Evolutionary conservation across 2,888 invertebrate species (phyloP), one percentile per base, ranked within the genome.

Genomic region (Thumatha senex): DNA sequence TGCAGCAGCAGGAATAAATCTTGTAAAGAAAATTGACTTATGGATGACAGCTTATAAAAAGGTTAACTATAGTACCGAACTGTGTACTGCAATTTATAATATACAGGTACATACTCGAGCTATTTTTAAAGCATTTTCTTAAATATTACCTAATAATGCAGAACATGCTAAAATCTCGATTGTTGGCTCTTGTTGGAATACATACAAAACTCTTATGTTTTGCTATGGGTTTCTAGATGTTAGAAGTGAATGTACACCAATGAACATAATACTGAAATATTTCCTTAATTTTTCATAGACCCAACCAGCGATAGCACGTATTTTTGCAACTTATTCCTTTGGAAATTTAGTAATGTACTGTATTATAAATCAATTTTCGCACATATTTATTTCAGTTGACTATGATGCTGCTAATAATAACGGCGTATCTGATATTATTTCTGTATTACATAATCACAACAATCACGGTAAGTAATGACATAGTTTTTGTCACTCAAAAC

Each of bases 31-130:
- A 9, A 49, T 76, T 30, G 59, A 77, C 30, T 63, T 64, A 51
- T 78, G 76, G 76, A 63, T 63, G 8, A 49, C 50, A 11, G 67
- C 73, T 0, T 80, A 76, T 34, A 62, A 57, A 5, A 71, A 61
- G 47, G 52, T 75, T 10, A 61, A 63, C n/a, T 58, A 67, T 18
- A 68, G 58, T 46, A 66, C 70, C 9, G 61, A 66, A 24, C 31
- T 74, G 29, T 72, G 61, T 40, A 74, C 71, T 44, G 9, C 46
- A 1, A 64, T 74, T 18, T 78, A 76, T 43, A 65, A 69, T 30
- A 15, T 61, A 13, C 76, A 78, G 70, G 78, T 75, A 58, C 46
- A 11, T n/a, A n/a, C n/a, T n/a, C n/a, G n/a, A n/a, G n/a, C n/a
- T 14, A 11, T 41, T 41, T 31, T 33, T 33, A 33, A n/a, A n/a